Conservation (phyloP, 2,797 vertebrate genomes). For the Triplophysa yarkandensis region DNA sequence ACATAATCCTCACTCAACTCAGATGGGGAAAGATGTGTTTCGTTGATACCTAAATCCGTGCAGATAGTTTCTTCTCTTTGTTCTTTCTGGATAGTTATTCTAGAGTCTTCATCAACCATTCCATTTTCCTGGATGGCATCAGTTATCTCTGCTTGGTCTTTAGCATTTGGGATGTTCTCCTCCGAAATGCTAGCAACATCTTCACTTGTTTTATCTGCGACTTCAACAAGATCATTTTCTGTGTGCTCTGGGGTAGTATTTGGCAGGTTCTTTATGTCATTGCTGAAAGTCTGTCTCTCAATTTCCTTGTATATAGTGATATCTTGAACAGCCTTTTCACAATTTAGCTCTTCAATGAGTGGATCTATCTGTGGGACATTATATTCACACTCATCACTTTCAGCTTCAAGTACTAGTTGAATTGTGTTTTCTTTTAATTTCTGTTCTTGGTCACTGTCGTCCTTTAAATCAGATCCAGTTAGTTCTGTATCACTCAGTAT, state of each 20-base stretch:
- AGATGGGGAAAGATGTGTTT: not conserved
- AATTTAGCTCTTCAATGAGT: not conserved
- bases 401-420: slow-evolving; percentile 31
- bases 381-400: not conserved
- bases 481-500: slow-evolving; percentile 22
- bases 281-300: not conserved
- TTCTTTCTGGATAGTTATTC: not conserved
- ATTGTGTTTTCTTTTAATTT: slow-evolving; percentile 17
- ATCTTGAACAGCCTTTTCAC: slow-evolving; percentile 5
- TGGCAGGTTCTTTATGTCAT: not conserved
- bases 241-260: not conserved
- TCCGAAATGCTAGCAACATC: not conserved
- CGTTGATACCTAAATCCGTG: not conserved
- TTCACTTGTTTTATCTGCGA: not conserved
- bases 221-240: not conserved
- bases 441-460: slow-evolving; percentile 21
- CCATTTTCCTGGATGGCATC: slow-evolving; percentile 3
- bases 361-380: slow-evolving; percentile 4
- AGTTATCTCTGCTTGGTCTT: not conserved
- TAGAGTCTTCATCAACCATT: slow-evolving; percentile 14
- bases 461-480: not conserved
- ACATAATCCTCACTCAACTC: not conserved
- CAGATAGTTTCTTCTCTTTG: not conserved
- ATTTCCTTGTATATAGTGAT: not conserved
- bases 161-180: not conserved